phyloP scores from a whole-genome alignment of 2,797 vertebrate genomes.

The Myotis planiceps region DNA sequence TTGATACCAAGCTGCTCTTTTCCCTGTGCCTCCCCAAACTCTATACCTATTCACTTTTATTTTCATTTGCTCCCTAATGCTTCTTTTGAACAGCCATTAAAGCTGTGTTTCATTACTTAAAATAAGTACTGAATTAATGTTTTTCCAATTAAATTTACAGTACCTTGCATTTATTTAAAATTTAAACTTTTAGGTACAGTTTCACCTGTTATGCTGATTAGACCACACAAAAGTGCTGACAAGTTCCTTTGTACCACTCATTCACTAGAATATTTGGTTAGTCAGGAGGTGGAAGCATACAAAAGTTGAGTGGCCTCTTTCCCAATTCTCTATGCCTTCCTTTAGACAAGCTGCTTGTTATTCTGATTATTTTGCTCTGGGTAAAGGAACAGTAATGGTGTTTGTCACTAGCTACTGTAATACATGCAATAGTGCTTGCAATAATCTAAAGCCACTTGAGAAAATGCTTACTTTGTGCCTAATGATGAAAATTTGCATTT shows the following conservation, averaged over 20 bases:
- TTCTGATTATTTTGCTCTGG: background rate
- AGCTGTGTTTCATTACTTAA: background rate
- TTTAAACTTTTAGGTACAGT: background rate
- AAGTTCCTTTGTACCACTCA: slow-evolving; percentile 6
- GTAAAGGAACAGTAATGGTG: background rate
- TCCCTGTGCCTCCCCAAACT: background rate
- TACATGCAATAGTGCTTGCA: background rate
- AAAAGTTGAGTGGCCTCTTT: slow-evolving; percentile 11
- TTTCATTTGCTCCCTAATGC: background rate
- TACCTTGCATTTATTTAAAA: background rate
- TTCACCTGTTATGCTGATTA: background rate
- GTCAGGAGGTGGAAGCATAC: background rate
- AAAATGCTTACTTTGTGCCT: slow-evolving; percentile 12
- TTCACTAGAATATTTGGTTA: background rate
- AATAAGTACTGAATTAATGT: background rate
- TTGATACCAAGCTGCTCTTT: background rate
- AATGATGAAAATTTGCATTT: background rate
- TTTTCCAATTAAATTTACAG: slow-evolving; percentile 22
- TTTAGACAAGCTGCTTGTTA: background rate
- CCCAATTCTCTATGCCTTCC: background rate
- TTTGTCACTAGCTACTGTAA: background rate
- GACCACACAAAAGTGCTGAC: background rate
- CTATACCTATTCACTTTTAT: background rate
- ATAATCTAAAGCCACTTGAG: background rate
- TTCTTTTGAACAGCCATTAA: slow-evolving; percentile 34